Evolutionary conservation across 2,113 vertebrate species (phyloP), one percentile per base, ranked within the genome.

Genomic region (Hemichromis elongatus): DNA sequence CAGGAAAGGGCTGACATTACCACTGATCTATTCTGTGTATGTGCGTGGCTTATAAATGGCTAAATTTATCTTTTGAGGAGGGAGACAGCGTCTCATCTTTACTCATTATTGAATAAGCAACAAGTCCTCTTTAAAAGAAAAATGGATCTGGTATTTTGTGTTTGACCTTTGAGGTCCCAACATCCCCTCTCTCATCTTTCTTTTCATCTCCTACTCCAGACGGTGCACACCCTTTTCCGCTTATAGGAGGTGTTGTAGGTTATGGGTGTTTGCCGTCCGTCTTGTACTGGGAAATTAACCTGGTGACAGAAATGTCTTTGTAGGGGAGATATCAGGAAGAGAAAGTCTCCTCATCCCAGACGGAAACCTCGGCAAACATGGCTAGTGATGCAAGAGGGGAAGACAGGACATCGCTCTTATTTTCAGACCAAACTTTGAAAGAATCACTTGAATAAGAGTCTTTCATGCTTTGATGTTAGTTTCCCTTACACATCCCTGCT

Each of bases 261-360:
- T 86, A 86, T 84, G 77, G 77, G 50, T 93, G 90, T 94, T 93
- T 93, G 84, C 75, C 30, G 50, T 84, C 73, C 47, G 79, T 88
- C 90, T 81, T 90, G 92, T 94, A 61, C 56, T 79, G 88, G 94
- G 94, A 94, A 94, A 95, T 94, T 92, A 93, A 88, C 88, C 78
- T n/a, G 7, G 53, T 85, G 86, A 87, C 79, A 88, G 73, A 90
- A 85, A 89, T 85, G 77, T 92, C 81, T 83, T 56, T 52, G 66
- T 18, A 24, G 75, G 82, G 77, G 83, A 87, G 78, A 68, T 73
- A 12, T 81, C 86, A 80, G 83, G 87, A 82, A 89, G 86, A 86
- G 68, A 86, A 70, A 53, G 73, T 79, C 86, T 90, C 77, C 77
- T 88, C 70, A 18, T 63, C 52, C 14, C 68, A 85, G 88, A 89